phyloP scores from a whole-genome alignment of 1,140 invertebrate genomes.

The Anthonomus grandis region DNA sequence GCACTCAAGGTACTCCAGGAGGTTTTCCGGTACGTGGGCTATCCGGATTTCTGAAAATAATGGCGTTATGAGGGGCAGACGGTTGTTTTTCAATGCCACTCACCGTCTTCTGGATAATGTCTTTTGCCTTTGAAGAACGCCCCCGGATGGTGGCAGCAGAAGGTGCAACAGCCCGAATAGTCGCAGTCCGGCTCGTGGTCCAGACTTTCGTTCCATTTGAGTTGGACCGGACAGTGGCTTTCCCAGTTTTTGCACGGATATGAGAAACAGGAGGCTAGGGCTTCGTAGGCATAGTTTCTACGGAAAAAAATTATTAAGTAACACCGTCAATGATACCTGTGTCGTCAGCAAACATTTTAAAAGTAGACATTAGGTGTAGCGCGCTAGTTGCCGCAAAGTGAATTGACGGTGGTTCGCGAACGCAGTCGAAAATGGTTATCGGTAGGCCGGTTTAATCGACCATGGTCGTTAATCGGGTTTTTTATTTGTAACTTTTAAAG shows the following conservation, averaged over 20 bases:
- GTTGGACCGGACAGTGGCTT: slow-evolving; percentile 34
- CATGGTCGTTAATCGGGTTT: too few species aligned
- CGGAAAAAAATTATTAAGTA: neutral
- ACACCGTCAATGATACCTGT: too few species aligned
- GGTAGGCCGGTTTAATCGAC: too few species aligned
- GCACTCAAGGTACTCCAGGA: slow-evolving; percentile 37
- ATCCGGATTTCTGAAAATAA: too few species aligned
- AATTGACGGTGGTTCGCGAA: too few species aligned
- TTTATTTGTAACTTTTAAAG: too few species aligned
- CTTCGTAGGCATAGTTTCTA: slow-evolving; percentile 39
- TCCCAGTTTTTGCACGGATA: slow-evolving; percentile 44
- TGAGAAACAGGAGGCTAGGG: slow-evolving; percentile 36
- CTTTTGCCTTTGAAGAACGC: slow-evolving; percentile 36
- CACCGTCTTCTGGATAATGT: slow-evolving; percentile 28
- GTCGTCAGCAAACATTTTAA: too few species aligned
- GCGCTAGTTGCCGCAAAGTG: too few species aligned
- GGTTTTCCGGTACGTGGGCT: slow-evolving; percentile 35
- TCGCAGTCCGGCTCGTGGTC: slow-evolving; percentile 39
- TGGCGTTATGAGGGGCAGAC: too few species aligned
- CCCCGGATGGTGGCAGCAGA: slow-evolving; percentile 32
- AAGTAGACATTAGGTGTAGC: too few species aligned
- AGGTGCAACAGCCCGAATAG: slow-evolving; percentile 31
- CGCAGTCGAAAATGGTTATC: too few species aligned
- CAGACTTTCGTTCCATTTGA: slow-evolving; percentile 38
- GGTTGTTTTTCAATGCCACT: too few species aligned